phyloP scores from a whole-genome alignment of 2,113 vertebrate species.

The Athene noctua region DNA sequence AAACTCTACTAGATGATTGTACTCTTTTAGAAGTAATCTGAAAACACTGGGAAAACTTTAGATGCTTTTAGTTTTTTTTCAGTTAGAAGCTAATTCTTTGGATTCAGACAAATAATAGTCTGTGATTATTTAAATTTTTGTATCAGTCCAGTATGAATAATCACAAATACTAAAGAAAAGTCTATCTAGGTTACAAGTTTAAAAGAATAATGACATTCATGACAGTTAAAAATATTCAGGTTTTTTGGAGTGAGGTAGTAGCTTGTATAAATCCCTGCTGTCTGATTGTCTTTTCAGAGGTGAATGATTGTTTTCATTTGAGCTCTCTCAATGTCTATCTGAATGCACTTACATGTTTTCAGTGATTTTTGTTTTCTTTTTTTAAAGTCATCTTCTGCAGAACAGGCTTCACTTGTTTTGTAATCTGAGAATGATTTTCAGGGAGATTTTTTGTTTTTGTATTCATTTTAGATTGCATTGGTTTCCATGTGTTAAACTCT shows the following conservation, averaged over 20 bases:
- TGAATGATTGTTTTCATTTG: background rate
- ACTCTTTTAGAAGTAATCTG: background rate
- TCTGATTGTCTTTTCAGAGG: background rate
- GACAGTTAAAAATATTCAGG: background rate
- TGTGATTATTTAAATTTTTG: background rate
- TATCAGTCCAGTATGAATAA: background rate
- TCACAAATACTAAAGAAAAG: background rate
- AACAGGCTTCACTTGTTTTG: background rate
- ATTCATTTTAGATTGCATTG: background rate
- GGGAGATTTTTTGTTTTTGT: background rate
- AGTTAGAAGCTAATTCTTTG: background rate
- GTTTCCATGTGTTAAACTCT: background rate
- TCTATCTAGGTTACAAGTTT: background rate
- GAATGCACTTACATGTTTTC: background rate
- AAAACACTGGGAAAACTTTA: background rate
- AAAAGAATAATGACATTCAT: background rate
- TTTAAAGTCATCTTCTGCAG: background rate
- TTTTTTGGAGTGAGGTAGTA: background rate
- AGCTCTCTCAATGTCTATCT: background rate
- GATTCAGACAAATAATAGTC: background rate
- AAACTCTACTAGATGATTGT: background rate
- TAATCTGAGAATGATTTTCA: background rate
- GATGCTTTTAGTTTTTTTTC: background rate
- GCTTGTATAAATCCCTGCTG: background rate
- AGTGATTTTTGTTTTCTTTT: background rate